These are phyloP conservation scores for Podocnemis expansa DNA, from an alignment of 2,113 vertebrate species.

Conservation along the genomic window DNA sequence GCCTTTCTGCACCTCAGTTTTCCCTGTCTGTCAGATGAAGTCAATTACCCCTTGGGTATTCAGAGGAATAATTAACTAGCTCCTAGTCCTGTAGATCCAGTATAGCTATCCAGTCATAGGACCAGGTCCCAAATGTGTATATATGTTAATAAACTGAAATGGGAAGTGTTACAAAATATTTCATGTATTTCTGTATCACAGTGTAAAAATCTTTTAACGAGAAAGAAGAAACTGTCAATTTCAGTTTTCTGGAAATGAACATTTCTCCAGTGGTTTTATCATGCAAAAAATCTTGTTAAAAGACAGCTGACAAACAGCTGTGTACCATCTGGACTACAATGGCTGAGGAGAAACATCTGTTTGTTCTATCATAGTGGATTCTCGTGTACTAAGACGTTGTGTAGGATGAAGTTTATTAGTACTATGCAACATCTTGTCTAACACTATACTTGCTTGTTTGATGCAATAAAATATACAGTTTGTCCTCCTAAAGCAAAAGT, in stretches of 20 bases:
- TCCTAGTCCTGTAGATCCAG: neutral
- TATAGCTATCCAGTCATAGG: neutral
- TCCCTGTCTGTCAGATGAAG: neutral
- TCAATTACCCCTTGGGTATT: neutral
- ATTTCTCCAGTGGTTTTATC: neutral
- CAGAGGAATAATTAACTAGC: neutral
- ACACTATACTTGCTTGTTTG: neutral
- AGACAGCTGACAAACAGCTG: slow-evolving; percentile 66
- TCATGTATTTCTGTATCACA: neutral
- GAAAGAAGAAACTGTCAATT: neutral
- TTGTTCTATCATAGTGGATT: slow-evolving; percentile 20
- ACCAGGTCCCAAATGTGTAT: neutral
- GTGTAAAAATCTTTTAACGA: neutral
- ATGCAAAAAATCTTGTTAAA: slow-evolving; percentile 14
- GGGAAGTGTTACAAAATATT: neutral
- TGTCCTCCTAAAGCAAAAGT: slow-evolving; percentile 46
- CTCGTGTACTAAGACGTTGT: slow-evolving; percentile 19
- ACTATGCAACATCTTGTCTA: slow-evolving; percentile 30
- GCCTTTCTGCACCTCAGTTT: neutral
- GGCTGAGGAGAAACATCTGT: slow-evolving; percentile 71
- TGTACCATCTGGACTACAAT: slow-evolving; percentile 70
- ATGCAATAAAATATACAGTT: neutral
- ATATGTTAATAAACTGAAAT: neutral
- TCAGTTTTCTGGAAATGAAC: neutral
- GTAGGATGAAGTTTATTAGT: slow-evolving; percentile 34